These are phyloP conservation scores for Camponotus floridanus DNA, from an alignment of 1,140 invertebrate genomes.

Conservation along the genomic window DNA sequence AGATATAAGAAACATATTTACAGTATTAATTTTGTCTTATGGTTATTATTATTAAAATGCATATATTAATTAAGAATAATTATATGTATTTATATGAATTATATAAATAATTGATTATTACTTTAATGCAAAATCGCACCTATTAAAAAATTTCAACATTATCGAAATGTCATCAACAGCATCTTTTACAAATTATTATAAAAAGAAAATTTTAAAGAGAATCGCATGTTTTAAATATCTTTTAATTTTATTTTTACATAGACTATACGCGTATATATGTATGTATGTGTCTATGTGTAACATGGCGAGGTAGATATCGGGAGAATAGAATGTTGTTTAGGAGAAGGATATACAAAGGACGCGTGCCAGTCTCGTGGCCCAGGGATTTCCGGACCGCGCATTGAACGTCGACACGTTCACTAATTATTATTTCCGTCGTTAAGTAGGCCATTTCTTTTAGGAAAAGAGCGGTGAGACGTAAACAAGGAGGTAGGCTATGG, in stretches of 20 bases:
- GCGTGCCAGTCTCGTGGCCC: slow-evolving; percentile 68
- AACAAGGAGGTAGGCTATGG: slow-evolving; percentile 66
- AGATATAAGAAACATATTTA: too few species aligned
- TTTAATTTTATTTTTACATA: neutral
- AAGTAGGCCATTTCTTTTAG: slow-evolving; percentile 77
- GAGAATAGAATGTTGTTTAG: slow-evolving; percentile 45
- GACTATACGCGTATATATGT: too few species aligned
- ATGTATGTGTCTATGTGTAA: neutral
- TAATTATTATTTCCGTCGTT: slow-evolving; percentile 79
- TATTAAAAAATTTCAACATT: neutral
- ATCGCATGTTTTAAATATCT: neutral
- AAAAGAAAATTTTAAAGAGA: neutral
- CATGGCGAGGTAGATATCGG: neutral
- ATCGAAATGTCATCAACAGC: neutral
- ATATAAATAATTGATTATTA: neutral
- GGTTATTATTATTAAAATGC: too few species aligned
- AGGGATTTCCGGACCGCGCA: slow-evolving; percentile 38
- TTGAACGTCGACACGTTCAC: slow-evolving; percentile 50
- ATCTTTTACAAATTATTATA: neutral
- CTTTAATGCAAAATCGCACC: neutral
- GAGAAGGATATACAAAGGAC: slow-evolving; percentile 56
- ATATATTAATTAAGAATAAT: too few species aligned
- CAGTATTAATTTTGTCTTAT: too few species aligned
- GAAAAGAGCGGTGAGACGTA: slow-evolving; percentile 69
- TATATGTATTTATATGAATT: too few species aligned